Percentiles rank a stretch among this genome's conserved stretches.
These are phyloP conservation scores for Nymphalis urticae DNA, from an alignment of 2,888 invertebrate species.

Conservation along the genomic window DNA sequence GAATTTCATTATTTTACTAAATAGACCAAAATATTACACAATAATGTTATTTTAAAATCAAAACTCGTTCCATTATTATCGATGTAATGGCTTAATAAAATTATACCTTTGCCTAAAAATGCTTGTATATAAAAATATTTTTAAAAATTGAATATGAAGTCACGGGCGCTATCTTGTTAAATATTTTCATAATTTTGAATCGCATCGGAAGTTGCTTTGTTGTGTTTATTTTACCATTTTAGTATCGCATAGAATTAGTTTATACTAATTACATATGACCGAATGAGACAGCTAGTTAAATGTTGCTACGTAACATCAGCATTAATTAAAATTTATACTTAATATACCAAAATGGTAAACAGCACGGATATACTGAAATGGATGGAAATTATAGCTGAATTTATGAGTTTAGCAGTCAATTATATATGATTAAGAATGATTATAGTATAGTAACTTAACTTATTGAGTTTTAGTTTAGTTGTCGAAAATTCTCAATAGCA, in stretches of 20 bases:
- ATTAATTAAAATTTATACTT: constrained; percentile 2
- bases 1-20: too few species aligned
- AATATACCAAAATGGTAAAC: neutral
- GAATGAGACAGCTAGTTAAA: constrained; percentile 33
- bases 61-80: too few species aligned
- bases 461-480: too few species aligned
- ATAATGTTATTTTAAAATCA: too few species aligned
- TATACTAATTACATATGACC: constrained; percentile 8
- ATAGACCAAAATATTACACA: too few species aligned
- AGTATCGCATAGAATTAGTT: neutral
- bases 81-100: neutral
- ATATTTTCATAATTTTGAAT: neutral
- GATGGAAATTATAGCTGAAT: neutral
- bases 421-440: too few species aligned
- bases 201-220: constrained; percentile 22
- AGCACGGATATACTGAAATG: neutral
- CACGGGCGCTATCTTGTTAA: neutral
- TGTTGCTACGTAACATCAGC: constrained; percentile 12
- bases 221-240: constrained; percentile 8
- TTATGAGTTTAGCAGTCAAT: neutral
- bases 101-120: neutral
- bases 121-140: too few species aligned
- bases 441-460: too few species aligned
- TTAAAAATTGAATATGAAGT: neutral
- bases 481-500: too few species aligned